Evolutionary conservation across 2,797 vertebrate species (phyloP), one percentile per base, ranked within the genome.

Genomic region (Coilia nasus): DNA sequence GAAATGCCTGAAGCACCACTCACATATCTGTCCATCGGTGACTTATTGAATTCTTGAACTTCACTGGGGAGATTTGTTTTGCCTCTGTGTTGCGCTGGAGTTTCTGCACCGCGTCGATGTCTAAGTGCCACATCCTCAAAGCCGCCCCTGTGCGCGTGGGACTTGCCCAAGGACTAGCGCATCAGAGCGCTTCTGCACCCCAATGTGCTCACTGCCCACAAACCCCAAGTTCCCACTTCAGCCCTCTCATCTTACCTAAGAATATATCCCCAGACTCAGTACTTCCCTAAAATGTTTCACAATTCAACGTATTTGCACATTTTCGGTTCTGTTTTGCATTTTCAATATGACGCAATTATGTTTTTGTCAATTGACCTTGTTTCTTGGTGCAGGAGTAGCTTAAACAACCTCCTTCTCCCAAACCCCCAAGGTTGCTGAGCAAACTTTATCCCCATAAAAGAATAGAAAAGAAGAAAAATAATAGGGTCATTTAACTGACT

Each of bases 71-170:
- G 93, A 97, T 97, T 19, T 25, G 12, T 64, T 23, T 28, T 41
- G 35, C 35, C 62, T 96, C 97, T 93, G 96, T 97, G 94, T 97
- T 97, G 94, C 95, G 96, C 89, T 97, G 96, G 92, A 97, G 97
- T 96, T 96, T 96, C 90, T 95, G 96, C 25, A 93, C 96, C 0
- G 87, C 97, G 85, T 96, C 97, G 93, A 96, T 93, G 0, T 97
- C 97, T 92, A 94, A 95, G 92, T 95, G 94, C 88, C 96, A 96
- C 83, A 93, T 95, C 93, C 97, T 97, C 92, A 96, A 93, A 88
- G 94, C 91, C 46, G 88, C 96, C 87, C 97, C 97, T 91, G 96
- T 97, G 92, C 94, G 91, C 7, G 96, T 95, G 84, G 95, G 96
- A 96, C 96, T 97, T 97, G 95, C 81, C 85, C 86, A 60, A 85